Percentiles rank a stretch among this genome's conserved stretches.
Evolutionary conservation across 2,113 vertebrate species (phyloP).

Genomic region (Tonatia bakeri): DNA sequence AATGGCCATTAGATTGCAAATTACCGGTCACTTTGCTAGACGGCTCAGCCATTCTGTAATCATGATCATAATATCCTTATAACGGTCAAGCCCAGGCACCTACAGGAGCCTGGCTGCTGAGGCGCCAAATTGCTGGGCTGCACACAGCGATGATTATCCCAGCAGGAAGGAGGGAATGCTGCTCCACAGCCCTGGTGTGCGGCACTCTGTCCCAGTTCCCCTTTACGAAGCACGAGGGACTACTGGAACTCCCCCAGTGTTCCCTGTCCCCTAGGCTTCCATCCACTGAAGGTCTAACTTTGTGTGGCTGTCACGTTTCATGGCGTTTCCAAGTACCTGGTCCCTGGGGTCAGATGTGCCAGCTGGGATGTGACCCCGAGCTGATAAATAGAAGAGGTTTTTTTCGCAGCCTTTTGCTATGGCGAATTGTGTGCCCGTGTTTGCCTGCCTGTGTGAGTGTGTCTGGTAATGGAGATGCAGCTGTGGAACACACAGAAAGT

Average conservation of each 20-base stretch:
- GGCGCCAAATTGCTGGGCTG: conserved; percentile 66
- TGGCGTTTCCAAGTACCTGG: background rate
- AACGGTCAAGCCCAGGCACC: conserved; percentile 69
- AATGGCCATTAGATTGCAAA: conserved; percentile 74
- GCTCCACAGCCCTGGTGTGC: conserved; percentile 16
- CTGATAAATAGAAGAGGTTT: background rate
- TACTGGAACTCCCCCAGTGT: background rate
- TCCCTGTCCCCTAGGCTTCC: background rate
- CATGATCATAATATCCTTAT: conserved; percentile 65
- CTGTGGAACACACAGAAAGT: background rate
- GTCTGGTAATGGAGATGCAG: background rate
- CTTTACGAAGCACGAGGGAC: background rate
- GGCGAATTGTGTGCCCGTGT: background rate
- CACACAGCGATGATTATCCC: conserved; percentile 50
- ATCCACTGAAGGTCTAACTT: background rate
- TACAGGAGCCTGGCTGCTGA: conserved; percentile 66
- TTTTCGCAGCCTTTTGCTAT: background rate
- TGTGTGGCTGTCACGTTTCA: background rate
- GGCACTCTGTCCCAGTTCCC: background rate
- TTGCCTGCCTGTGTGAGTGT: background rate
- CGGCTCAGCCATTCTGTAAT: conserved; percentile 63
- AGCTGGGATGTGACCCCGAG: background rate
- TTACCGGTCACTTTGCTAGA: conserved; percentile 71
- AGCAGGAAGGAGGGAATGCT: conserved; percentile 45
- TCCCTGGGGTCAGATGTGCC: background rate